Evolutionary conservation across 2,797 vertebrate species (phyloP), one percentile per base, ranked within the genome.

Genomic region (Lindbergichthys nudifrons): DNA sequence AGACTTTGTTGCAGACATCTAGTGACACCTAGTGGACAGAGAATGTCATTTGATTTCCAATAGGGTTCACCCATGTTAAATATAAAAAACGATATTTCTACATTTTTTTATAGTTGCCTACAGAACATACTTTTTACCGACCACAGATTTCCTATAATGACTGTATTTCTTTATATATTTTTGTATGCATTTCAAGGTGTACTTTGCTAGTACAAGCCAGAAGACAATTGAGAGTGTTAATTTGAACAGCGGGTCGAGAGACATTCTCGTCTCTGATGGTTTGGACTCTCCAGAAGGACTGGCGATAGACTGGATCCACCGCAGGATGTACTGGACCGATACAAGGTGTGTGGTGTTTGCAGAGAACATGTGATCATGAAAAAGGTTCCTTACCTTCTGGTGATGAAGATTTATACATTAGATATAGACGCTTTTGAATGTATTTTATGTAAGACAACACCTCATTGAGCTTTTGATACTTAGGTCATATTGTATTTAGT

Each of bases 271-370:
- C 56, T 90, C 86, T 7, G 93, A 93, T 62, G 93, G 79, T 58
- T 57, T 96, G 63, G 93, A 91, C 59, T 89, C 65, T 14, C 95
- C 95, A 1, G 96, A 97, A 80, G 96, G 96, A 50, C 92, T 99
- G 64, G 92, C 96, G 0, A 75, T 99, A 39, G 98, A 98, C 90
- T 98, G 97, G 96, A 85, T 97, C 76, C 92, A 96, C 82, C 96
- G 94, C 41, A 96, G 91, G 89, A 84, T 99, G 63, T 99, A 97
- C 74, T 99, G 98, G 97, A 98, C 97, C 14, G 97, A 99, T 84
- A 93, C 83, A 89, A 92, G 95, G 97, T 98, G 92, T 30, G 89
- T 19, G 47, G 1, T 19, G 56, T 64, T 15, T 56, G 36, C 43
- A 74, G 32, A 9, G 32, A 36, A 7, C 6, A 36, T 5, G 26